Base-by-base conservation (phyloP, 64 coral and sea anemone genomes). In the Montipora efflorescens region DNA sequence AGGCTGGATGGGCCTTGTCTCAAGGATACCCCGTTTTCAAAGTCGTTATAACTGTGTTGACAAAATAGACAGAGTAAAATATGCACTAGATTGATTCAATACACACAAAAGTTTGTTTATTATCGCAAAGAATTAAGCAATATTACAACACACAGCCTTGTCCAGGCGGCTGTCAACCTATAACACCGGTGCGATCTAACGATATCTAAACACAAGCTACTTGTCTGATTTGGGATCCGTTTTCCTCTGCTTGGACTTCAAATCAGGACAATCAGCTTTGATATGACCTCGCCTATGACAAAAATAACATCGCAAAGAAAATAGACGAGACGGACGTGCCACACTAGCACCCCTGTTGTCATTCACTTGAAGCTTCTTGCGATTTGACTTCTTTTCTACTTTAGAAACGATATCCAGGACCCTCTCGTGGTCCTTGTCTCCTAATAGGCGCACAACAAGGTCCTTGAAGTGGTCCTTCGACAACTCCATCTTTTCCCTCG, bases 401-500 rank as follows among this genome's bases (percentile, higher is more conserved):
- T 78, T 49, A 78, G 46, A 78, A 36, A 36, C 28, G 28, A 36
- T 36, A 36, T 36, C 28, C 28, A 36, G 28, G 28, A 36, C 28
- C 28, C 13, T 88, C 52, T 76, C 48, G n/a, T 88, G 50, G 18
- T 59, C 86, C 71, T 76, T 75, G 25, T 75, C 71, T 44, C 86
- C 71, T 48, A 76, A 4, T 19, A 88, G 25, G 25, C 86, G 71
- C 69, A 88, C 20, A 76, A 88, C 68, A 52, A 88, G 86, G 52
- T 74, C 49, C 52, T 74, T n/a, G 69, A 76, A 88, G 52, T 88
- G 71, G 8, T 88, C 49, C 21, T 74, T 88, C 2, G 46, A 74
- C 47, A 20, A 57, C 2, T 76, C 49, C 67, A 76, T 18, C 52
- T 76, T 88, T n/a, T 71, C 48, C 53, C 72, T n/a, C 7, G n/a